Evolutionary conservation across 2,797 vertebrate genomes (phyloP).

Genomic region (Pangasius mekongensis): DNA sequence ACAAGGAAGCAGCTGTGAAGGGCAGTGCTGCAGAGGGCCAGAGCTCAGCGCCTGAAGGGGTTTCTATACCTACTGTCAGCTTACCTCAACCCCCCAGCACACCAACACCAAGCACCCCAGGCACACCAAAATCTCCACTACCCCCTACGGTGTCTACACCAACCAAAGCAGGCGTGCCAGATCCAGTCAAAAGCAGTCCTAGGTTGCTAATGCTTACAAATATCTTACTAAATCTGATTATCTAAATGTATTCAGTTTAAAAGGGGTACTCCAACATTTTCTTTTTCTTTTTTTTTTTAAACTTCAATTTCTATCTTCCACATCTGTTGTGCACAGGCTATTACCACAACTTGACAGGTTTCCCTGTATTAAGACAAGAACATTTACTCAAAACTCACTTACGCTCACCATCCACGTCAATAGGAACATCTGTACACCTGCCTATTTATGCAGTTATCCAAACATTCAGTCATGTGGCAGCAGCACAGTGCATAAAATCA

Average conservation of each 20-base stretch:
- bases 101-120: constrained; percentile 83
- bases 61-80: constrained; percentile 60
- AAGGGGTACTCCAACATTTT: not conserved
- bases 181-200: constrained; percentile 85
- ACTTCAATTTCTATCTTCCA: not conserved
- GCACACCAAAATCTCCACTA: constrained; percentile 85
- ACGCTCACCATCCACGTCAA: too few species aligned
- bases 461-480: too few species aligned
- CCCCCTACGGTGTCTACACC: constrained; percentile 77
- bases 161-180: constrained; percentile 80
- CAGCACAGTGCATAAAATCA: too few species aligned
- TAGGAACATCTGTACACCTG: too few species aligned
- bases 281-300: not conserved
- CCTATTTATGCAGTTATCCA: too few species aligned
- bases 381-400: not conserved
- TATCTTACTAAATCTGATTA: not conserved
- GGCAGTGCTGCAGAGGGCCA: constrained; percentile 74
- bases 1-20: constrained; percentile 86
- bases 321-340: not conserved
- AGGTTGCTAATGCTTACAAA: constrained; percentile 74
- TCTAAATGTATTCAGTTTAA: not conserved
- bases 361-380: not conserved
- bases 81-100: constrained; percentile 82
- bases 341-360: not conserved
- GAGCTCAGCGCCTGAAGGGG: constrained; percentile 75